These are phyloP conservation scores for Fundulus diaphanus DNA, from an alignment of 2,797 vertebrate species.

Conservation along the genomic window DNA sequence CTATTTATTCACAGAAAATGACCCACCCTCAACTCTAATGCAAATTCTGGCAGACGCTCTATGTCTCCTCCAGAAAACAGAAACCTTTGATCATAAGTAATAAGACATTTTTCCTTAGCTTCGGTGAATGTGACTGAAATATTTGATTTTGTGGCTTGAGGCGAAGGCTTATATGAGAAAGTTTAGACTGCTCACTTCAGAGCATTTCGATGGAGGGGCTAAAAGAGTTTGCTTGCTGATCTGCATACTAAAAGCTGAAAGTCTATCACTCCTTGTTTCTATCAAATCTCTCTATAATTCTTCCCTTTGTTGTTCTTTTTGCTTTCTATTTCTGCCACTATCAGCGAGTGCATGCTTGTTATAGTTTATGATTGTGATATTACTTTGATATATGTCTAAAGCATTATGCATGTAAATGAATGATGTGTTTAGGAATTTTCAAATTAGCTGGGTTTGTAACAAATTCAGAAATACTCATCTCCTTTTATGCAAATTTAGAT, in stretches of 20 bases:
- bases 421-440: slow-evolving; percentile 20
- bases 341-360: not conserved
- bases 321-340: slow-evolving; percentile 30
- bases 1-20: slow-evolving; percentile 57
- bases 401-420: slow-evolving; percentile 8
- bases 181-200: slow-evolving; percentile 68
- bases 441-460: not conserved
- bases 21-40: slow-evolving; percentile 65
- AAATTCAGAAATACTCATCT: not conserved
- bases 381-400: slow-evolving; percentile 20
- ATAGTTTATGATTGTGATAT: slow-evolving; percentile 18
- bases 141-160: slow-evolving; percentile 65
- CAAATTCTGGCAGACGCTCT: slow-evolving; percentile 64
- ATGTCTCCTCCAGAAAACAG: slow-evolving; percentile 70
- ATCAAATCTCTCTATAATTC: slow-evolving; percentile 45
- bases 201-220: slow-evolving; percentile 67
- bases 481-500: not conserved
- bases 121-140: slow-evolving; percentile 74
- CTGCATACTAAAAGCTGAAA: slow-evolving; percentile 62
- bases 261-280: slow-evolving; percentile 34
- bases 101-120: slow-evolving; percentile 54
- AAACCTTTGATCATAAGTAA: slow-evolving; percentile 77
- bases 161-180: slow-evolving; percentile 73
- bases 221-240: slow-evolving; percentile 59
- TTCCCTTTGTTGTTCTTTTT: not conserved